Evolutionary conservation across 2,113 vertebrate species (phyloP), one percentile per base, ranked within the genome.

Genomic region (Catagonus wagneri): DNA sequence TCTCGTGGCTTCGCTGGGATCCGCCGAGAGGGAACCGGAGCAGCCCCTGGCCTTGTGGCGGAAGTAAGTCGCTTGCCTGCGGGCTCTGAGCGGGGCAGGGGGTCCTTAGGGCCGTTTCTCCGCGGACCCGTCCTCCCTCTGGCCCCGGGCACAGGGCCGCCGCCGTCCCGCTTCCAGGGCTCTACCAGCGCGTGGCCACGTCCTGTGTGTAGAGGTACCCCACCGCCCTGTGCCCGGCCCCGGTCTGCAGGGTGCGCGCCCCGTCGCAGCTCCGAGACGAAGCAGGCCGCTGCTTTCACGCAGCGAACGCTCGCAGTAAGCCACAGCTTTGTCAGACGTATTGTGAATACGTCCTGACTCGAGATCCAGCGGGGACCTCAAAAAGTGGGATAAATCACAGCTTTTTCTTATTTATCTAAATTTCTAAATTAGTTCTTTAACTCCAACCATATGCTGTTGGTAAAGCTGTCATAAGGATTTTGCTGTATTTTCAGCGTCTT

Each of bases 41-140:
- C 99, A 99, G 97, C 99, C 99, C 25, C 98, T 99, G 98, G 99
- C 99, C 97, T 98, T 99, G 98, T 99, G 99, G 99, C 98, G 99
- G 98, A 99, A 97, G 99, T 99, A 92, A 99, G 99, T 99, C 29
- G 25, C 23, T 1, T 1, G 4, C 15, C 14, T 0, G 69, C 6
- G 12, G 4, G 3, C 72, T 71, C 34, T 6, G 17, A 9, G 12
- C 20, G 14, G n/a, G 61, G 2, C 23, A 7, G 50, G 2, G 2
- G 32, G 34, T 34, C 72, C 1, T n/a, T 34, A 0, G 6, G 1
- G 50, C 44, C 44, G 1, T 4, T 20, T 56, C 20, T 36, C 34
- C 4, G 0, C 6, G 69, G 32, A 4, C 17, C 19, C 1, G 23
- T 13, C n/a, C 34, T 34, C 65, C 5, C 61, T 29, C 29, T 54